Percentiles rank a stretch among this genome's conserved stretches.
Conservation (phyloP, 2,888 invertebrate genomes). For the Nephrotoma flavescens region DNA sequence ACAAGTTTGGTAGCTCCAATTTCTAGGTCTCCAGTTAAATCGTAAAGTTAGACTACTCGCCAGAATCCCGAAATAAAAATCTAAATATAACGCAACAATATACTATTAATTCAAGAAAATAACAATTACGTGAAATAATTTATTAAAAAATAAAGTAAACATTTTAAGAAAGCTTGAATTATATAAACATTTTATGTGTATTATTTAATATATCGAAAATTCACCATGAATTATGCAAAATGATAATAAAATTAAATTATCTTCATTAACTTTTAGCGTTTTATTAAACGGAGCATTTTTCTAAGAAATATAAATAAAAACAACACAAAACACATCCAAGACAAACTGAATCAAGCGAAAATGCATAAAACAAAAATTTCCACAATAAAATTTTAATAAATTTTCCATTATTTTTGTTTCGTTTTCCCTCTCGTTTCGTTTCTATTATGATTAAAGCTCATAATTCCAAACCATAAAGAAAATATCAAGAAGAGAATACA, state of each 20-base stretch:
- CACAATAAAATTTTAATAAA: neutral
- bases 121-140: neutral
- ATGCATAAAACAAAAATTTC: neutral
- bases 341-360: neutral
- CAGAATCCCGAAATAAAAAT: too few species aligned
- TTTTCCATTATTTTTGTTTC: neutral
- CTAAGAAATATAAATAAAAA: neutral
- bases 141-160: neutral
- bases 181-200: neutral
- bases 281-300: neutral
- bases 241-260: neutral
- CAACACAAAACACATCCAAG: neutral
- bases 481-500: neutral
- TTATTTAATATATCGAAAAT: neutral
- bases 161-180: neutral
- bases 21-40: too few species aligned
- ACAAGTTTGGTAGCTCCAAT: too few species aligned
- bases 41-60: too few species aligned
- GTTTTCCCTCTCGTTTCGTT: neutral
- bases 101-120: neutral
- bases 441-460: neutral
- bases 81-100: neutral
- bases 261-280: neutral
- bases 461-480: neutral
- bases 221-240: neutral